A percentile compares a stretch with the other conserved stretches of the same genome.
phyloP scores from a whole-genome alignment of 2,797 vertebrate genomes.

The Euphonia xanthogaster region DNA sequence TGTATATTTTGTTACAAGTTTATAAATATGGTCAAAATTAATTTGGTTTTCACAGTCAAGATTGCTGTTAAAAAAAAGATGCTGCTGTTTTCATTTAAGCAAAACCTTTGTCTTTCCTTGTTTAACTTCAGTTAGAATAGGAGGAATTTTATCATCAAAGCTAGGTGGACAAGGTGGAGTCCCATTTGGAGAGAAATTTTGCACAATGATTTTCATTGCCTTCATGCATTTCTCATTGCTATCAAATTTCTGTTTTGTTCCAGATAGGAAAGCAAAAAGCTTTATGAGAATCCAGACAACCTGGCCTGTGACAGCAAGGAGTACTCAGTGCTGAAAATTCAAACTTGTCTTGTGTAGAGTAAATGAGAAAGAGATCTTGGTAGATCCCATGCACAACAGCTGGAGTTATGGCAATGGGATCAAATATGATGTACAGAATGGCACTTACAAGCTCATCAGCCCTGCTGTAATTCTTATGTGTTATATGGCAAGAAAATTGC shows the following conservation, averaged over 20 bases:
- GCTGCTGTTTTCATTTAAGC: background rate
- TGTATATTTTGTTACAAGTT: conserved; percentile 1
- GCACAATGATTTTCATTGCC: background rate
- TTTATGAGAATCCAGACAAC: conserved; percentile 7
- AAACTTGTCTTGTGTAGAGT: background rate
- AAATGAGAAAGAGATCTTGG: background rate
- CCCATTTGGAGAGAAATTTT: conserved; percentile 4
- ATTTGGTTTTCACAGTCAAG: background rate
- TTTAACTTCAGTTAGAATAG: background rate
- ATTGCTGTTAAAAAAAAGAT: background rate
- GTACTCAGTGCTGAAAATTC: background rate
- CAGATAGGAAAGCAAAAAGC: background rate
- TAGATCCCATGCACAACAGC: conserved; percentile 21
- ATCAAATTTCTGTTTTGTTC: background rate
- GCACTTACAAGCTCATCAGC: conserved; percentile 23
- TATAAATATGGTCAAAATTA: background rate
- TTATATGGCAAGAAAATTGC: conserved; percentile 50
- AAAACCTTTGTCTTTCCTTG: background rate
- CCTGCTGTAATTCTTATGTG: background rate
- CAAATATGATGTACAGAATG: conserved; percentile 29
- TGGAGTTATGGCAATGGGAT: conserved; percentile 7
- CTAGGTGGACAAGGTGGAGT: background rate
- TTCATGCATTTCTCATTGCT: background rate
- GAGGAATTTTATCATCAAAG: background rate
- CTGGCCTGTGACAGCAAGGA: background rate